Evolutionary conservation across 2,888 invertebrate species (phyloP), one percentile per base, ranked within the genome.

Genomic region (Drosophila paramelanica): DNA sequence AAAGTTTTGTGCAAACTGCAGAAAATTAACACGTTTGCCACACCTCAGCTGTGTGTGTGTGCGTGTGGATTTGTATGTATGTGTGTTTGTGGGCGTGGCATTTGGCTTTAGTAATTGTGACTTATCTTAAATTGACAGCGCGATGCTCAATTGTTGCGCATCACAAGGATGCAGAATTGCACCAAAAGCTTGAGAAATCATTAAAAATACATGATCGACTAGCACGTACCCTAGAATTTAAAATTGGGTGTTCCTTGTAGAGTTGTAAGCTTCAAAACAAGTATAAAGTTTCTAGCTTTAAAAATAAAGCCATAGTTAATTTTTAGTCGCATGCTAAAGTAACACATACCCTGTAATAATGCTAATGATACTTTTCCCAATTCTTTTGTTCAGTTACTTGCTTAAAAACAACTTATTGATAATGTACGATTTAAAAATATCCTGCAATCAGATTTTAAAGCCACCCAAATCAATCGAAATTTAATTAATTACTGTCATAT

Each of bases 1-100:
- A 64, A 60, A 67, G 39, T 57, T 64, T 61, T 43, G 39, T 67
- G 59, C 67, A 67, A 42, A 17, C 57, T 65, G 41, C 60, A 59
- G 39, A 36, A 65, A 62, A 65, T 71, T 39, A 51, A 58, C 71
- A 65, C 43, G 39, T 50, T 71, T 47, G 8, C 23, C 27, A 23
- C n/a, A 43, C n/a, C 33, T 43, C 25, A 36, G 42, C 27, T 13
- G 11, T 20, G 31, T 31, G 17, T 41, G 43, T 45, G 43, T 36
- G 27, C 27, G 33, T n/a, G n/a, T 43, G 31, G 17, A 11, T 11
- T 46, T 11, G 36, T 13, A 11, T 49, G 14, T 11, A 11, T 33
- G 17, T 13, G 41, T 39, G 6, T 3, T 1, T 13, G 57, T 53
- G 38, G 52, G 70, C 38, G 52, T 75, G 75, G 43, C 51, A 42